Evolutionary conservation across 1,140 invertebrate genomes (phyloP), one percentile per base, ranked within the genome.

Genomic region (Monomorium pharaonis): DNA sequence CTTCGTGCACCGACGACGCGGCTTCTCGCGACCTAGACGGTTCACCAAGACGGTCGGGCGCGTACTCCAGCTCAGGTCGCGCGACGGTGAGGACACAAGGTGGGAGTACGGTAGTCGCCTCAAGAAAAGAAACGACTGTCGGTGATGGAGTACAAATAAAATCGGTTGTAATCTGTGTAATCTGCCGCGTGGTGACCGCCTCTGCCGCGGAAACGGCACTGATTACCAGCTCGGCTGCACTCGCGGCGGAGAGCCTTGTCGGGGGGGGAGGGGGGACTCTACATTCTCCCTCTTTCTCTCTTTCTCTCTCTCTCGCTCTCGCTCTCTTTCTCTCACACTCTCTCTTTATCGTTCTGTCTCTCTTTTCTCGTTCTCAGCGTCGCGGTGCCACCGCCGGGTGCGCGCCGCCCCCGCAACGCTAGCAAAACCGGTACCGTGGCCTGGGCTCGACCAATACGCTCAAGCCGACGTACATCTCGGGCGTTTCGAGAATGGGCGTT

Each of bases 151-250:
- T 56, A 63, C 65, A 72, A 65, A 78, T 74, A 69, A 63, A 62
- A 54, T 51, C 76, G 65, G 78, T 54, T 33, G 85, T 90, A 90
- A 89, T 92, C 86, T 83, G 87, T 87, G 87, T 91, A 92, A 92
- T 93, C 92, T 88, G 87, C 63, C 88, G 92, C 93, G 94, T 94
- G 92, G 92, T 93, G 92, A 92, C 92, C 92, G 90, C 91, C 91
- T 90, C 94, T 94, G 93, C 91, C 93, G 94, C 94, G 93, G 93
- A 94, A 94, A 95, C 94, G 94, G 93, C 94, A 95, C 94, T 95
- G 94, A 94, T 95, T 95, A 94, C 93, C 90, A 90, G 93, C 90
- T 92, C 90, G 89, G 62, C 87, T 88, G 80, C 77, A 87, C 80
- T 92, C 70, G 86, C 85, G 86, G 84, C 85, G 87, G 88, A 91